phyloP scores from a whole-genome alignment of 2,888 invertebrate species.

The Monochamus alternatus region DNA sequence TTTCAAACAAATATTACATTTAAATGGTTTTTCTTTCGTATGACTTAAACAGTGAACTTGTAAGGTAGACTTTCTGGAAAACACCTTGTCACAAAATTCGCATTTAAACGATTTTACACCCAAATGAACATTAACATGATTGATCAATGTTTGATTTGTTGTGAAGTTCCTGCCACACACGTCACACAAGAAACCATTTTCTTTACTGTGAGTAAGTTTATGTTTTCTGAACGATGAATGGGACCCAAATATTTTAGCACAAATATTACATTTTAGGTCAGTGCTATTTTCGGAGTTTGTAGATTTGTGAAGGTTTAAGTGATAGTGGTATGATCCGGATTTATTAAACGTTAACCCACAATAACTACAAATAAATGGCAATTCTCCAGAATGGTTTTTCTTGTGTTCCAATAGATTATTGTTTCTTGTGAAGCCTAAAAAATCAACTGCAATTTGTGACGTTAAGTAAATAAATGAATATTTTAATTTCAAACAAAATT shows the following conservation, averaged over 20 bases:
- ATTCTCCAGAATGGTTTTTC: slow-evolving; percentile 25
- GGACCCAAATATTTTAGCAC: slow-evolving; percentile 24
- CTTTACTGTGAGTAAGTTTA: slow-evolving; percentile 13
- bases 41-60: slow-evolving; percentile 21
- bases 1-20: slow-evolving; percentile 24
- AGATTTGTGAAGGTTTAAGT: slow-evolving; percentile 25
- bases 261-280: slow-evolving; percentile 14
- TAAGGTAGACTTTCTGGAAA: slow-evolving; percentile 27
- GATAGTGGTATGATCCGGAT: slow-evolving; percentile 18
- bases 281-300: slow-evolving; percentile 15
- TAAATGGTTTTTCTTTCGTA: slow-evolving; percentile 33
- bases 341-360: slow-evolving; percentile 31
- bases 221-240: slow-evolving; percentile 22
- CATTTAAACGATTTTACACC: slow-evolving; percentile 27
- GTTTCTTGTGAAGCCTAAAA: slow-evolving; percentile 28
- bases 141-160: slow-evolving; percentile 23
- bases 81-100: slow-evolving; percentile 21
- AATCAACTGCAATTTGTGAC: background rate
- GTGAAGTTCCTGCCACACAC: slow-evolving; percentile 29
- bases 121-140: slow-evolving; percentile 21
- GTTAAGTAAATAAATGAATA: no score
- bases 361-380: slow-evolving; percentile 31
- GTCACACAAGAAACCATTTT: slow-evolving; percentile 28
- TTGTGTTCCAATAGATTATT: slow-evolving; percentile 18
- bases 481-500: no score